Evolutionary conservation across 2,888 invertebrate genomes (phyloP).

Genomic region (Phoenoteleia sp.): DNA sequence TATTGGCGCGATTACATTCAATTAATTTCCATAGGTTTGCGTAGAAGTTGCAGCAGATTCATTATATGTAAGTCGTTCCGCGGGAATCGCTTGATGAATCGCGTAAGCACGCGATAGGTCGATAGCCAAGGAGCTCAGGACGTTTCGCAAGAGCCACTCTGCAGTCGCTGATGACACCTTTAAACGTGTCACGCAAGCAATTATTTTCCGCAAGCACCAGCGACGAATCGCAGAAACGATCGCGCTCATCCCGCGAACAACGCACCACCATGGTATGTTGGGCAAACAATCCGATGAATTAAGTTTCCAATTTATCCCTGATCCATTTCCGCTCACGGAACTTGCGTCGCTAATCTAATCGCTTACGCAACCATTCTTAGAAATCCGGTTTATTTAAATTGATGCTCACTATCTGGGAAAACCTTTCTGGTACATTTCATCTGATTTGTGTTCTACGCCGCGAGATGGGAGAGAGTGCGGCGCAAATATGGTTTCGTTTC

Average conservation of each 20-base stretch:
- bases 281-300: conserved; percentile 20
- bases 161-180: conserved; percentile 62
- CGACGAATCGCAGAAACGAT: conserved; percentile 53
- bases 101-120: conserved; percentile 61
- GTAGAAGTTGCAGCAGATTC: conserved; percentile 6
- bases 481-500: too few relatives aligned
- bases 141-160: conserved; percentile 59
- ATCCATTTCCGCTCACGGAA: conserved; percentile 54
- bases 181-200: conserved; percentile 50
- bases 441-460: neutral
- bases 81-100: conserved; percentile 49
- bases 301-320: conserved; percentile 36
- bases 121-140: conserved; percentile 57
- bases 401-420: neutral
- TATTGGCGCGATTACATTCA: conserved; percentile 41
- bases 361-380: conserved; percentile 26
- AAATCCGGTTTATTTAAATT: conserved; percentile 38
- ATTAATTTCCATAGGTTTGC: conserved; percentile 52
- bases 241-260: conserved; percentile 34
- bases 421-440: conserved; percentile 8
- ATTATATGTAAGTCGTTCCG: conserved; percentile 27
- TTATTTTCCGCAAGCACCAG: conserved; percentile 40
- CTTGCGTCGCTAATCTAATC: conserved; percentile 4
- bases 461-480: too few relatives aligned
- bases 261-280: conserved; percentile 37